Base-by-base conservation (phyloP, 1,140 invertebrate genomes). In the Matsumurasca onukii region DNA sequence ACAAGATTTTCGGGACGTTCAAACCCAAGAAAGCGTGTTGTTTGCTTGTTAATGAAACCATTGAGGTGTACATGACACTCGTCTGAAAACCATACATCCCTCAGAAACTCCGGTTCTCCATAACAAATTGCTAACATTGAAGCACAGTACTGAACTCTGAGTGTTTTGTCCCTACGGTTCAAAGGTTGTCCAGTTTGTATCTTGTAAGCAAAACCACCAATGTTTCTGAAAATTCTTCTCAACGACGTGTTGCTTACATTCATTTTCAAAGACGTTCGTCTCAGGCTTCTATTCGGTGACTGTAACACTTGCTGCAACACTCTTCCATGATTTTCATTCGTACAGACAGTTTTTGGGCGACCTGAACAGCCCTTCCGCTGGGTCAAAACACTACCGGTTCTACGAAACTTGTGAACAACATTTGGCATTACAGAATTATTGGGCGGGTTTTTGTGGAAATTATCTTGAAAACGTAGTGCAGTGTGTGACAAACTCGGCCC, bases 101-200 rank as follows among this genome's bases (percentile, higher is more conserved):
- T 52, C 49, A 52, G 49, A 52, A 52, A 5, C 12, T 52, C 49
- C 12, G 49, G 49, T 52, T 52, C 49, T 52, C 20, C 49, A 52
- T 52, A 52, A 3, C 49, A 5, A 15, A 52, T 52, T 52, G 49
- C 49, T 52, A 52, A 52, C 49, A 52, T 52, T 52, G 49, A 52
- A 52, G 49, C 49, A 52, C 49, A 52, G 49, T 52, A 52, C 49
- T 52, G 49, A 52, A 52, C 49, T 52, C 49, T 52, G 49, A 22
- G 12, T n/a, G 20, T 5, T n/a, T n/a, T 52, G 49, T 39, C 17
- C 34, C 34, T 39, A 39, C 5, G 17, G 34, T 39, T 39, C 34
- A 39, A 39, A 39, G 34, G 34, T 39, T 39, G 34, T 39, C 34
- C 34, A 39, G 34, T 17, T 39, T 39, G 34, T 39, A 39, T 39